Base-by-base conservation (phyloP, 2,797 vertebrate genomes). In the Danionella dracula region DNA sequence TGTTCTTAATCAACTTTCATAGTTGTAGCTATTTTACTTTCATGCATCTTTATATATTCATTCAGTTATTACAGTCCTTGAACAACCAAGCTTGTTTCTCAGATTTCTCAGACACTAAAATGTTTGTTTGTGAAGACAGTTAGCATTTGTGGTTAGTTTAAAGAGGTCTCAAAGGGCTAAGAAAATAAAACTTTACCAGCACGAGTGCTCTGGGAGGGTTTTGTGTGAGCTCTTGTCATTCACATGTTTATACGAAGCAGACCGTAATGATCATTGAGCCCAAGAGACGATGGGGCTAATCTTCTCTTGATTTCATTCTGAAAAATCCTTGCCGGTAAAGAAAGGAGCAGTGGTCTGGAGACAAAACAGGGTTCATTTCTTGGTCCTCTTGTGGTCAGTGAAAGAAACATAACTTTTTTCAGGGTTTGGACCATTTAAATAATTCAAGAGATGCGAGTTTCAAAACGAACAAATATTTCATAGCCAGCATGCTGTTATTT, bases 101-200 rank as follows among this genome's bases (percentile, higher is more conserved):
- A n/a, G n/a, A n/a, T n/a, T n/a, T n/a, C n/a, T n/a, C n/a, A n/a
- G n/a, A n/a, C n/a, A n/a, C n/a, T n/a, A n/a, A n/a, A n/a, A 67
- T 80, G 84, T 84, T 82, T 86, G 80, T 87, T 82, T 76, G 79
- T 71, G 74, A 76, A 84, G 81, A 84, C 81, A 78, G 73, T 81
- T 78, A 83, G 78, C 81, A 81, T 77, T 76, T 72, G 76, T 72
- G 82, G 34, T 83, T 86, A 86, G 77, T 86, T 85, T 86, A 77
- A 77, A 84, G 71, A 82, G 76, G 80, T 59, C 71, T 8, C 68
- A 44, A 7, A 57, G 63, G 67, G 70, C 79, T 79, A 70, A 73
- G 12, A 41, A 29, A 37, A 59, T 17, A 27, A 45, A 50, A 48
- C 23, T 17, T 13, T 11, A 49, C 55, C 32, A 48, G 59, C 46